These are phyloP conservation scores for Gephyroberyx darwinii DNA, from an alignment of 2,797 vertebrate species.

Conservation along the genomic window DNA sequence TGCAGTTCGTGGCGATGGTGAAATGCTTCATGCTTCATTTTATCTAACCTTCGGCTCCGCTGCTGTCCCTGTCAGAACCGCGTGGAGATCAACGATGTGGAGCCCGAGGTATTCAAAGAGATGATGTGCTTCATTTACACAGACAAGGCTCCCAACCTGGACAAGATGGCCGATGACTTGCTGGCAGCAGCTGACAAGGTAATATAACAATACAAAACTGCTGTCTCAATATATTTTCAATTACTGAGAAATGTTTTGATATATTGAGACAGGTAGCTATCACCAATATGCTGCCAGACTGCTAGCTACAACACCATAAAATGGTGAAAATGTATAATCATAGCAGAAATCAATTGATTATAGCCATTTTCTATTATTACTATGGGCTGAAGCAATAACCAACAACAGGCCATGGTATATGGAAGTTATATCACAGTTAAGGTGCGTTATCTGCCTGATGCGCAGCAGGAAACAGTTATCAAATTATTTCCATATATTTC, in stretches of 20 bases:
- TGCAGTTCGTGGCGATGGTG: not conserved
- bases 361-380: no score
- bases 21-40: not conserved
- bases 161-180: slow-evolving; percentile 98
- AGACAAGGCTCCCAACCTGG: slow-evolving; percentile 96
- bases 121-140: slow-evolving; percentile 99
- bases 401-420: no score
- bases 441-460: no score
- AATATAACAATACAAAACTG: slow-evolving; percentile 11
- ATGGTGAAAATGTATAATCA: no score
- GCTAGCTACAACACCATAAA: not conserved
- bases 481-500: no score
- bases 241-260: not conserved
- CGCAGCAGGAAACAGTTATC: no score
- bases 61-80: slow-evolving; percentile 86
- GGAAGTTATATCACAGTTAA: no score
- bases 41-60: not conserved
- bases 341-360: no score
- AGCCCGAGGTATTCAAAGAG: slow-evolving; percentile 98
- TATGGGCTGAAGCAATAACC: no score
- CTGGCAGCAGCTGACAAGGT: slow-evolving; percentile 98
- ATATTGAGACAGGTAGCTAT: not conserved
- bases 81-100: slow-evolving; percentile 98
- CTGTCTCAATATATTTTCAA: not conserved
- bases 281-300: not conserved